A percentile compares a stretch with the other conserved stretches of the same genome.
These are phyloP conservation scores for Mycteria americana DNA, from an alignment of 2,797 vertebrate genomes.

Conservation along the genomic window DNA sequence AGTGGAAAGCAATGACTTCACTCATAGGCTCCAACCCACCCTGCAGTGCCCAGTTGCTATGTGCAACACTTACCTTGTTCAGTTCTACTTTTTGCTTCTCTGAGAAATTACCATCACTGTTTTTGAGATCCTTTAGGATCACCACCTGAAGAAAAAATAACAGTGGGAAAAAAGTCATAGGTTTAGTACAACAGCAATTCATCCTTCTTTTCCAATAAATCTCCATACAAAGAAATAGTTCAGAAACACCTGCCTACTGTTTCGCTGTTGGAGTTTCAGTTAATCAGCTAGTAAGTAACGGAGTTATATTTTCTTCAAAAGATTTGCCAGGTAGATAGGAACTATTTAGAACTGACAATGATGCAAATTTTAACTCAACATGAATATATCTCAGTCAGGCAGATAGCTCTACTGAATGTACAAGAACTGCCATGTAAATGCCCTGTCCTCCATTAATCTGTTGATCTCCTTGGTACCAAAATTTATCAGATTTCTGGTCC, in stretches of 20 bases:
- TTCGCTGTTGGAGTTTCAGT: background rate
- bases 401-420: background rate
- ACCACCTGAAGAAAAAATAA: conserved; percentile 80
- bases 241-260: background rate
- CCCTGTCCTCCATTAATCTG: background rate
- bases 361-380: background rate
- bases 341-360: background rate
- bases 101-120: conserved; percentile 86
- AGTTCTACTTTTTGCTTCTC: conserved; percentile 91
- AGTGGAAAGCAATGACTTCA: background rate
- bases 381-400: background rate
- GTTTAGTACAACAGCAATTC: background rate
- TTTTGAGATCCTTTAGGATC: conserved; percentile 89
- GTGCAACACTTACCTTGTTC: conserved; percentile 80
- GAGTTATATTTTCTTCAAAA: background rate
- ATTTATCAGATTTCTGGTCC: background rate
- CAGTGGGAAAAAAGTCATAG: background rate
- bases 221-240: background rate
- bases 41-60: background rate
- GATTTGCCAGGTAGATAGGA: background rate
- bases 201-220: background rate
- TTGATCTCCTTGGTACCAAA: background rate
- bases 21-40: background rate
- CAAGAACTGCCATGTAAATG: background rate
- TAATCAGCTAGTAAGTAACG: background rate